phyloP scores from a whole-genome alignment of 2,113 vertebrate species.

The Neotragus moschatus region DNA sequence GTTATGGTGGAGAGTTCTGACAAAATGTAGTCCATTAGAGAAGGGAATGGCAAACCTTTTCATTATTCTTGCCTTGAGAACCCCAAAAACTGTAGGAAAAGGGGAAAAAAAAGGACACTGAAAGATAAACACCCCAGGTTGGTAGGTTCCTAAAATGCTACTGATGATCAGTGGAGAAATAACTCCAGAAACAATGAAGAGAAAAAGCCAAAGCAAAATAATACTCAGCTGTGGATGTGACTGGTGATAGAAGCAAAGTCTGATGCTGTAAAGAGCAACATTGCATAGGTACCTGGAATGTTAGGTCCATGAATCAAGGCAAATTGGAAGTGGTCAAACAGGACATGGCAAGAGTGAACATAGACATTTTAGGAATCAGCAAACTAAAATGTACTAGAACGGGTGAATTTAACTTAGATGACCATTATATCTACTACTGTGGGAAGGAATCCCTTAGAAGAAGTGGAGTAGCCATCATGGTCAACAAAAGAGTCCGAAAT shows the following conservation, averaged over 20 bases:
- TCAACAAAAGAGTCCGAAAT: not conserved
- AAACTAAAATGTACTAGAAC: not conserved
- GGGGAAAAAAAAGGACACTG: not conserved
- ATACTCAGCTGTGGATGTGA: not conserved
- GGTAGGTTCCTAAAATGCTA: not conserved
- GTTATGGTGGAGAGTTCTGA: not conserved
- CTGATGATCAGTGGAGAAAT: not conserved
- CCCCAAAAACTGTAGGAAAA: not conserved
- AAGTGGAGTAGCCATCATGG: not conserved
- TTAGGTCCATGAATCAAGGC: not conserved
- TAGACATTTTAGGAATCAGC: not conserved
- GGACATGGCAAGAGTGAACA: not conserved
- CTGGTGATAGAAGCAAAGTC: not conserved
- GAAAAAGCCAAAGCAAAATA: not conserved
- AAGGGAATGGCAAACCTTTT: not conserved
- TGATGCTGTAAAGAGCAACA: accelerated
- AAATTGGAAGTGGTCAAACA: not conserved
- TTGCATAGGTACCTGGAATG: not conserved
- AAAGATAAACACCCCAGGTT: not conserved
- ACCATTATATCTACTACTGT: not conserved
- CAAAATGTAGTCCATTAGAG: not conserved
- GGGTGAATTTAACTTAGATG: not conserved
- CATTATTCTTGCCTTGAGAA: not conserved
- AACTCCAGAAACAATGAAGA: not conserved
- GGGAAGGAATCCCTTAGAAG: not conserved